Evolutionary conservation across 2,797 vertebrate genomes (phyloP), one percentile per base, ranked within the genome.

Genomic region (Anas flavirostris): DNA sequence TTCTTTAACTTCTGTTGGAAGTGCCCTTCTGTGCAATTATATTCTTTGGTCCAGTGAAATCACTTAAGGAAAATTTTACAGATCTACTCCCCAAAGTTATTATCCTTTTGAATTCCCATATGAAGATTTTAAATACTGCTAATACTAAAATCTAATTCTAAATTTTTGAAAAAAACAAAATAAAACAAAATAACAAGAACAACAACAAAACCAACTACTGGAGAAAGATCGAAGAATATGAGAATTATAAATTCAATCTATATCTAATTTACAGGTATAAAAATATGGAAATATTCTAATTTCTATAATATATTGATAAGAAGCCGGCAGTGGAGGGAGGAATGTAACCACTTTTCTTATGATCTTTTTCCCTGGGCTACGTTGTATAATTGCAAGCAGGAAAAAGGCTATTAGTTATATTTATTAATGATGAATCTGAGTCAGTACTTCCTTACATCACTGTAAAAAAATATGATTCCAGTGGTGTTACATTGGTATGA

Each of bases 381-480:
- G 19, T 93, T 92, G 84, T 48, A 53, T 74, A 96, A 83, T 82
- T 19, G 15, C 63, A 76, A 83, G 16, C 35, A 82, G 92, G 82
- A 92, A 70, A 39, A 91, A 95, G 79, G 52, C 60, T 79, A 62
- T 60, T 67, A 90, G 46, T 77, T 84, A 69, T 64, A 79, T 89
- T 84, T 94, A 82, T 88, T 91, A 91, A 88, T 80, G 80, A 90
- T 11, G 10, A 73, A 84, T 88, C 69, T 88, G 59, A 91, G 52
- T 75, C 67, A 90, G 63, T 79, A 67, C 56, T 91, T 93, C 81
- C 31, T 90, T 75, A 86, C 31, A 83, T 16, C 15, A 18, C 59
- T 67, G 31, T 21, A 73, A 82, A 88, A 82, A 19, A 79, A 11
- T 43, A 35, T 14, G 15, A 77, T 77, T 88, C 31, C 35, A 86